Evolutionary conservation across 2,888 invertebrate species (phyloP).

Genomic region (Mimachlamys varia): DNA sequence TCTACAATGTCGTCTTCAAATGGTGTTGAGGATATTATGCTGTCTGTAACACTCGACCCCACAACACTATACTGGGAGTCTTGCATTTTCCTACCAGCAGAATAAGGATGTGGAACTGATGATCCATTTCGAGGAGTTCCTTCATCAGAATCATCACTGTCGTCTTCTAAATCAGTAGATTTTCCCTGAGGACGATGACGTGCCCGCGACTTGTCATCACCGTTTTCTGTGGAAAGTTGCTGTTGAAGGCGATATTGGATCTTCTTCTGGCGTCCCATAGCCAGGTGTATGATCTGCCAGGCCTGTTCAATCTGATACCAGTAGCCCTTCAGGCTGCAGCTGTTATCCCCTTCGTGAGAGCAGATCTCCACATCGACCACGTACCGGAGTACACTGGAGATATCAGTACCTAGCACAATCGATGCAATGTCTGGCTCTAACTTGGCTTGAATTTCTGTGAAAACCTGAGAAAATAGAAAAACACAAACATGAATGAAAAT

Average conservation of each 20-base stretch:
- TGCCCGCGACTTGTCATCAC: not conserved
- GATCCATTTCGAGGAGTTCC: not conserved
- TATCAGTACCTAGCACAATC: conserved; percentile 52
- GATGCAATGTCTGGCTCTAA: conserved; percentile 53
- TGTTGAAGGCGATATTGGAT: conserved; percentile 35
- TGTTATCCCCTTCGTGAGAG: conserved; percentile 42
- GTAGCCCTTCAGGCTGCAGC: conserved; percentile 54
- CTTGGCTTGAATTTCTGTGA: conserved; percentile 54
- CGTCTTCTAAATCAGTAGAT: not conserved
- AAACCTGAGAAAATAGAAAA: conserved; percentile 53
- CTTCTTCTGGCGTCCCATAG: conserved; percentile 45
- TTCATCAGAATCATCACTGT: not conserved
- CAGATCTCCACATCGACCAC: conserved; percentile 49
- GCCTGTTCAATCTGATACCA: conserved; percentile 63
- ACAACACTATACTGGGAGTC: not conserved
- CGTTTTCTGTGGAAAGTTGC: not conserved
- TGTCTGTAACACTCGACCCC: not conserved
- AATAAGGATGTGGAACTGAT: not conserved
- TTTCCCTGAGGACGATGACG: conserved; percentile 14
- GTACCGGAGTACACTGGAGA: conserved; percentile 53
- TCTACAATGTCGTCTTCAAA: not conserved
- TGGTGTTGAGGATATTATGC: not conserved
- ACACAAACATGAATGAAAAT: not conserved
- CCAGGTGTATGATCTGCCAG: conserved; percentile 55
- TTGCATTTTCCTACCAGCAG: conserved; percentile 3